Evolutionary conservation across 2,113 vertebrate genomes (phyloP), one percentile per base, ranked within the genome.

Genomic region (Onychostoma macrolepis): DNA sequence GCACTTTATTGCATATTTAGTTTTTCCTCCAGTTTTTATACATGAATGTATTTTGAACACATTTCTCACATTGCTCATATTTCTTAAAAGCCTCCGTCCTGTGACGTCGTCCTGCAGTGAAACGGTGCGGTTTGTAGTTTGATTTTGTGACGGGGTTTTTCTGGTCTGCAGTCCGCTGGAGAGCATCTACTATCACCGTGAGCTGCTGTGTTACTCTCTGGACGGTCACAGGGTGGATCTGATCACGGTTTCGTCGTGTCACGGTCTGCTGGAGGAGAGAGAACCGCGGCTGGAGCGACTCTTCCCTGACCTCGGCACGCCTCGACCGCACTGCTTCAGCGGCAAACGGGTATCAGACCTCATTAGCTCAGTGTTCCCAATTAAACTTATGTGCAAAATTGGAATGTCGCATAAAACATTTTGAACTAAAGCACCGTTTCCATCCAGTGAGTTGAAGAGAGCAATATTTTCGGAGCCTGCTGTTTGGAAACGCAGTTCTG

Each of bases 171-270:
- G 98, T 86, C 91, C 96, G 9, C 90, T 93, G 0, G 96, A 95
- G 88, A 93, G 94, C 0, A 94, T 99, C 67, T 99, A 99, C 86
- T 99, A 98, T 90, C 97, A 98, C 84, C 96, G 98, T 48, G 98
- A 99, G 94, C 87, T 97, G 91, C 95, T 99, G 17, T 99, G 98
- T 93, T 92, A 95, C 90, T 99, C 98, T 4, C 93, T 99, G 90
- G 98, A 99, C 88, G 96, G 96, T 30, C 96, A 96, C 86, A 94
- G 97, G 0, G 97, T 99, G 63, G 98, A 99, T 91, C 95, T 99
- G 88, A 94, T 99, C 84, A 99, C 98, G 3, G 89, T 99, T 92
- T 97, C 96, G 83, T 99, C 97, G 0, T 97, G 96, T 92, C 96
- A 96, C 0, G 96, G 97, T 78, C 97, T 99, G 95, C 94, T 91